phyloP scores from a whole-genome alignment of 2,113 vertebrate genomes.

The Amazona guildingii region DNA sequence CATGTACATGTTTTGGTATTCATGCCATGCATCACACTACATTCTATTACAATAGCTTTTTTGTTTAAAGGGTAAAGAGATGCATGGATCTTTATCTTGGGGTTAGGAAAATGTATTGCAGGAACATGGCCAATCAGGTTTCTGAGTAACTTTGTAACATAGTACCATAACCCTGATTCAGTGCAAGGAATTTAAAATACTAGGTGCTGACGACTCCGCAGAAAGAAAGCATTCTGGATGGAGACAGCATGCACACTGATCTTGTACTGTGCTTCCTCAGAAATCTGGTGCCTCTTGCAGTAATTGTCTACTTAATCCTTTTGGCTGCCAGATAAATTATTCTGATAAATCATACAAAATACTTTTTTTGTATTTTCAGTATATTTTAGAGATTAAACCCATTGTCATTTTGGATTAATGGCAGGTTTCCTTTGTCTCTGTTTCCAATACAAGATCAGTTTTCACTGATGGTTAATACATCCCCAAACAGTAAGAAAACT shows the following conservation, averaged over 20 bases:
- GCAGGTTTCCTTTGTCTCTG: constrained; percentile 6
- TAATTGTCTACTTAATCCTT: constrained; percentile 47
- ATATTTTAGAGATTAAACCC: constrained; percentile 42
- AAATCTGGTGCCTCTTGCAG: constrained; percentile 5
- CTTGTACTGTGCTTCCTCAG: constrained; percentile 24
- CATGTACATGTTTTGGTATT: constrained; percentile 81
- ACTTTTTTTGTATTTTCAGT: constrained; percentile 19
- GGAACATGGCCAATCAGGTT: constrained; percentile 80
- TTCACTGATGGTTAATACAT: neutral
- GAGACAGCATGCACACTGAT: constrained; percentile 4
- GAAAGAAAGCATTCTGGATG: constrained; percentile 20
- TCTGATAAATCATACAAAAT: constrained; percentile 41
- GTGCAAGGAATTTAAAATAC: constrained; percentile 68
- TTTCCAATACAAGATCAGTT: constrained; percentile 18
- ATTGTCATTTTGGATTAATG: neutral
- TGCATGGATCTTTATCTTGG: constrained; percentile 84
- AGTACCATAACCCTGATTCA: constrained; percentile 70
- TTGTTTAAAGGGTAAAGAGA: constrained; percentile 83
- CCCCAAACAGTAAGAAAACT: neutral
- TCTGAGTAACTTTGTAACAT: constrained; percentile 78
- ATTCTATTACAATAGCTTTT: constrained; percentile 82
- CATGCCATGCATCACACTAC: constrained; percentile 74
- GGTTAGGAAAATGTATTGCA: constrained; percentile 82
- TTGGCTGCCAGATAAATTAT: constrained; percentile 40
- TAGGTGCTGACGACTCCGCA: neutral